Evolutionary conservation across 2,888 invertebrate species (phyloP).

Genomic region (Rutpela maculata): DNA sequence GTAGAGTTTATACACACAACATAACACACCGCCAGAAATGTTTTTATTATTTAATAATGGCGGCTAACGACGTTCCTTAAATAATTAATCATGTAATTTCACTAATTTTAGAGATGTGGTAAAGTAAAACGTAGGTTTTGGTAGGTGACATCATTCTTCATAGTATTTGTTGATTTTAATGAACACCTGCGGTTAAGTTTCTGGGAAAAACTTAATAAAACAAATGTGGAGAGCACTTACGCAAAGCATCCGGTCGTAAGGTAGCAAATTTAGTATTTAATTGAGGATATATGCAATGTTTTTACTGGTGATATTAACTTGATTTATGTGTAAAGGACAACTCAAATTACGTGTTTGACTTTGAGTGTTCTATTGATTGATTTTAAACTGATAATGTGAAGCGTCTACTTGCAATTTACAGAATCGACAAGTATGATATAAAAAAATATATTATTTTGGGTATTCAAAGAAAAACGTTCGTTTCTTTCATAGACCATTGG

Average conservation of each 20-base stretch:
- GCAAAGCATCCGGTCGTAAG: slow-evolving; percentile 14
- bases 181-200: slow-evolving; percentile 10
- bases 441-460: no score
- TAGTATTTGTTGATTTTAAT: slow-evolving; percentile 2
- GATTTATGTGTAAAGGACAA: not conserved
- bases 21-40: not conserved
- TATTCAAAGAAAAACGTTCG: no score
- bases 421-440: no score
- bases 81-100: not conserved
- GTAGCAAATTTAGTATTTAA: not conserved
- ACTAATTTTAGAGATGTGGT: not conserved
- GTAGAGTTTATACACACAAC: not conserved
- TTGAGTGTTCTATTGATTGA: no score
- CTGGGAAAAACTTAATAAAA: slow-evolving; percentile 3
- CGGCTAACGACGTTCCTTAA: not conserved
- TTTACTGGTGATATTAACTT: not conserved
- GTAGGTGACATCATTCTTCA: slow-evolving; percentile 4
- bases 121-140: not conserved
- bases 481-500: no score
- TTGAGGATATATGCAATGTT: not conserved
- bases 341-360: not conserved
- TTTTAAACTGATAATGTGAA: no score
- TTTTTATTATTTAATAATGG: not conserved
- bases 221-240: slow-evolving; percentile 1
- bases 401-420: no score